phyloP scores from a whole-genome alignment of 1,140 invertebrate species.

The Anoplolepis gracilipes region DNA sequence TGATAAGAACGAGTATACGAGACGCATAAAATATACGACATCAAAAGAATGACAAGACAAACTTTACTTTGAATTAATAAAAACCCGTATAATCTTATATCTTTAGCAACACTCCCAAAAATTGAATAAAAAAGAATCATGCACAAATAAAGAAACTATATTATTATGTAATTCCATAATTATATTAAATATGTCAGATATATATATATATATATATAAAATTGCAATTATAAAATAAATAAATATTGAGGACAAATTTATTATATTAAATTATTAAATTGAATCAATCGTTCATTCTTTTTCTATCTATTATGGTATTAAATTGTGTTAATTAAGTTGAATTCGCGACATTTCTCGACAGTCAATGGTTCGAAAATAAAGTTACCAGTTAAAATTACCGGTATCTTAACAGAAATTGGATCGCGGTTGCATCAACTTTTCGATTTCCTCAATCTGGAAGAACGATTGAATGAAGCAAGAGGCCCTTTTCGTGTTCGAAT shows the following conservation, averaged over 20 bases:
- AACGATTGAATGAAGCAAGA: constrained; percentile 59
- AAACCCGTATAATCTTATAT: constrained; percentile 5
- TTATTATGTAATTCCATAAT: no score
- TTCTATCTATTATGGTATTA: not conserved
- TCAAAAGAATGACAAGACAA: constrained; percentile 22
- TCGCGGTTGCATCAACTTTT: constrained; percentile 64
- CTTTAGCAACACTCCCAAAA: not conserved
- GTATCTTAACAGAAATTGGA: constrained; percentile 57
- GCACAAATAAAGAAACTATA: not conserved
- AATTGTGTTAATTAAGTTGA: constrained; percentile 45
- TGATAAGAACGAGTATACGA: constrained; percentile 45
- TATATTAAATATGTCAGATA: no score
- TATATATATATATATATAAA: no score
- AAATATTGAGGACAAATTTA: not conserved
- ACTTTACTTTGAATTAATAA: constrained; percentile 9
- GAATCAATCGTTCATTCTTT: not conserved
- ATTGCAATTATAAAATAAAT: constrained; percentile 2
- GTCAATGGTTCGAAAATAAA: constrained; percentile 56
- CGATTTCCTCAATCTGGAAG: constrained; percentile 66
- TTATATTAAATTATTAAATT: not conserved
- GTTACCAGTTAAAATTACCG: constrained; percentile 48
- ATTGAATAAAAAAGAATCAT: not conserved
- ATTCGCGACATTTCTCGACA: constrained; percentile 23
- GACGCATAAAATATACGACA: not conserved
- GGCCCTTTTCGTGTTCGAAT: constrained; percentile 67